Evolutionary conservation across 2,797 vertebrate genomes (phyloP), one percentile per base, ranked within the genome.

Genomic region (Distichodus sexfasciatus): DNA sequence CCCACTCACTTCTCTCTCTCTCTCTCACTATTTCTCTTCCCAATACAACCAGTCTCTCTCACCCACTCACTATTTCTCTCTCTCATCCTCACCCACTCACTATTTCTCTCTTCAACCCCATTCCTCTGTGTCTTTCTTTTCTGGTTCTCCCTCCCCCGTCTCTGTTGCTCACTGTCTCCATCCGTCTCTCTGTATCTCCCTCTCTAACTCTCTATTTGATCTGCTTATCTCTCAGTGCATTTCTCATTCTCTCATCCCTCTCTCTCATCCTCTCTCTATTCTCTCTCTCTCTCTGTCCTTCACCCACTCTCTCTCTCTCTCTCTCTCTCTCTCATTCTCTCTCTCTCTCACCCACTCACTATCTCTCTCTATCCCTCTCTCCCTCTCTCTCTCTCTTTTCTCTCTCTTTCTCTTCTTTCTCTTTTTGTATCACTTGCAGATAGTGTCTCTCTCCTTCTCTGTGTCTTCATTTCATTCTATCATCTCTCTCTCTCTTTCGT

Each of bases 241-340:
- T 76, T 40, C 69, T 54, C 26, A 69, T 62, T 54, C 50, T 17
- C 73, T 73, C 41, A 35, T 72, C 19, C 26, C 28, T 38, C 15
- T 35, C 43, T 68, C 59, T 64, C 19, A 38, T 7, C 44, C 14
- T 38, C 48, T 51, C 53, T 69, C 15, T 36, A 21, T 53, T 24
- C n/a, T 33, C 11, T 35, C 19, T 58, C 24, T 47, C 14, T 48
- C 12, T n/a, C 38, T 31, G 31, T 59, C 60, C 11, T 1, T 26
- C 46, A 26, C 29, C 14, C n/a, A 21, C 19, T 19, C 0, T n/a
- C 1, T 17, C 28, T 54, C 33, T 10, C 26, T 29, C 6, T 17
- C 21, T 62, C 7, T 46, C 41, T 28, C 14, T 38, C 6, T 23
- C 9, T 47, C 44, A 10, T 11, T 47, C 19, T 11, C 19, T 3